Percentiles rank a stretch among this genome's conserved stretches.
phyloP scores from a whole-genome alignment of 1,140 invertebrate species.

The Drosophila kohkoa region DNA sequence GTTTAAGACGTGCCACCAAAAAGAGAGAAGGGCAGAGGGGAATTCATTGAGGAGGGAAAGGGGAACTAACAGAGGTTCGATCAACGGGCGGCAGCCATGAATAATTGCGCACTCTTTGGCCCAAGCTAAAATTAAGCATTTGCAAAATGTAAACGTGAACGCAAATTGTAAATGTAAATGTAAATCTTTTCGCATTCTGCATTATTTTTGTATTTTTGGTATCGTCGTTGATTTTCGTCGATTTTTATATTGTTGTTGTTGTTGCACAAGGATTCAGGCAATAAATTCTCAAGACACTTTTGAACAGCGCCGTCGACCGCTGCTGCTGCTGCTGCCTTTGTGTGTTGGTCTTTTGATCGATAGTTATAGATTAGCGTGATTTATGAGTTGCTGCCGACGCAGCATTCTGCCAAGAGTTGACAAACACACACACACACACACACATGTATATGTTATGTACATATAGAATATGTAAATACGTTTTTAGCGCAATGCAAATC shows the following conservation, averaged over 20 bases:
- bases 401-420: slow-evolving; percentile 23
- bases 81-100: slow-evolving; percentile 49
- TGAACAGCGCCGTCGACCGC: slow-evolving; percentile 38
- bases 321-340: slow-evolving; percentile 16
- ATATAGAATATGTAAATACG: slow-evolving; percentile 16
- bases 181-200: slow-evolving; percentile 41
- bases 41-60: not conserved
- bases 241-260: slow-evolving; percentile 25
- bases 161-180: slow-evolving; percentile 38
- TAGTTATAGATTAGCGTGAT: slow-evolving; percentile 78
- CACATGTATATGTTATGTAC: not conserved
- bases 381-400: slow-evolving; percentile 57
- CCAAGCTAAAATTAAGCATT: slow-evolving; percentile 48
- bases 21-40: not conserved
- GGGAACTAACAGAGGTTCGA: slow-evolving; percentile 26
- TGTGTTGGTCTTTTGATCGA: slow-evolving; percentile 63
- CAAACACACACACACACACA: slow-evolving; percentile 37
- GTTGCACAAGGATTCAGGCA: slow-evolving; percentile 62
- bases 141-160: slow-evolving; percentile 28
- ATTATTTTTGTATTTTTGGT: slow-evolving; percentile 39
- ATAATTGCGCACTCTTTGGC: slow-evolving; percentile 71
- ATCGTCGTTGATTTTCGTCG: slow-evolving; percentile 9
- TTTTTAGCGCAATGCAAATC: slow-evolving; percentile 69
- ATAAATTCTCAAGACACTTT: slow-evolving; percentile 77
- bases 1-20: not conserved